These are phyloP conservation scores for Silurus glanis DNA, from an alignment of 2,113 vertebrate species.

Conservation along the genomic window DNA sequence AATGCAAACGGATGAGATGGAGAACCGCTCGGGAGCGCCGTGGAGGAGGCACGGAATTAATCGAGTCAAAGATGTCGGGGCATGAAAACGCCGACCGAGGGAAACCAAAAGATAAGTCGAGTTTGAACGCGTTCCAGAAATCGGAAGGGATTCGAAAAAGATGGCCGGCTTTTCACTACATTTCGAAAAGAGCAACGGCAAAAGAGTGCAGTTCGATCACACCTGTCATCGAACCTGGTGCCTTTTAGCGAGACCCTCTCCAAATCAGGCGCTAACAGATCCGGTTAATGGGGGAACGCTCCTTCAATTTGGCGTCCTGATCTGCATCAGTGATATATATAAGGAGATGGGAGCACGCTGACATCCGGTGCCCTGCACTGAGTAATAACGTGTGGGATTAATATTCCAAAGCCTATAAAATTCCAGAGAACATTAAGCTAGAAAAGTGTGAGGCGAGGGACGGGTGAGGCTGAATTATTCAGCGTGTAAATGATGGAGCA, in stretches of 20 bases:
- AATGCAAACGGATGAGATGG: neutral
- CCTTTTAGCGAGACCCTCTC: neutral
- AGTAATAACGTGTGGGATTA: slow-evolving; percentile 47
- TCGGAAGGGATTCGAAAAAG: neutral
- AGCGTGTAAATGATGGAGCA: slow-evolving; percentile 50
- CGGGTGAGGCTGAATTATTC: slow-evolving; percentile 52
- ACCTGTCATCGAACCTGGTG: slow-evolving; percentile 12
- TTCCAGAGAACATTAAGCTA: slow-evolving; percentile 44
- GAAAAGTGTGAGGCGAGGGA: slow-evolving; percentile 42
- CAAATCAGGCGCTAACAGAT: slow-evolving; percentile 5
- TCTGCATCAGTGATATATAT: slow-evolving; percentile 9
- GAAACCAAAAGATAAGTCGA: neutral
- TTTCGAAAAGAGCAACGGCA: neutral
- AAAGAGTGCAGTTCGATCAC: neutral
- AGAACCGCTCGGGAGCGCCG: neutral
- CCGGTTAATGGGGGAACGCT: slow-evolving; percentile 16
- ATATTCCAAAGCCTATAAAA: slow-evolving; percentile 52
- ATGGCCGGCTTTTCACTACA: neutral
- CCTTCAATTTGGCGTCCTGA: slow-evolving; percentile 29
- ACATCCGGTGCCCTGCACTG: slow-evolving; percentile 40
- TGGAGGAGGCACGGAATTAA: slow-evolving; percentile 58
- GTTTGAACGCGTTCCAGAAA: neutral
- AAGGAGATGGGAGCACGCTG: neutral
- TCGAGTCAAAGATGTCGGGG: neutral
- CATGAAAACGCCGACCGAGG: neutral